Percentiles rank a stretch among this genome's conserved stretches.
Conservation (phyloP, 1,140 invertebrate species). For the Mizuhopecten yessoensis region DNA sequence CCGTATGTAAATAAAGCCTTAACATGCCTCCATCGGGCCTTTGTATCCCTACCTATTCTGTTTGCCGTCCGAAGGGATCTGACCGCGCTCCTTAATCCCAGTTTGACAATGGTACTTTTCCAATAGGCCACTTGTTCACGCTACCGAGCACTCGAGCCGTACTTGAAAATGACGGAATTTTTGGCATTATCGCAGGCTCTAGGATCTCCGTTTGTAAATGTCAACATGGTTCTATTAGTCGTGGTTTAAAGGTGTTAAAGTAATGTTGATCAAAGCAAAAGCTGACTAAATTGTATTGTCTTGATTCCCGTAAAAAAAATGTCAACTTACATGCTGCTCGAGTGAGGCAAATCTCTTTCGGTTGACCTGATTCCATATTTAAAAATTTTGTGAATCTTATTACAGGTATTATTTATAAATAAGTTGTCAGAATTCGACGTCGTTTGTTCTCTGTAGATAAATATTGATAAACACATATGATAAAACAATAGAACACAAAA, state of each 20-base stretch:
- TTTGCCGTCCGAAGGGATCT: conserved; percentile 36
- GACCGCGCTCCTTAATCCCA: not conserved
- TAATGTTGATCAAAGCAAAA: not conserved
- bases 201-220: not conserved
- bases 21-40: not conserved
- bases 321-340: too few species aligned
- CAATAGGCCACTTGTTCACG: not conserved
- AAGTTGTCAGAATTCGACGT: too few species aligned
- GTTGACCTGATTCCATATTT: too few species aligned
- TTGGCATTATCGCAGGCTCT: not conserved
- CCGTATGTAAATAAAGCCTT: not conserved
- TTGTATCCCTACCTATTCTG: not conserved
- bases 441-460: too few species aligned
- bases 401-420: too few species aligned
- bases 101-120: not conserved
- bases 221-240: not conserved
- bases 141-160: not conserved
- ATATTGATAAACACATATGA: too few species aligned
- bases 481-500: too few species aligned
- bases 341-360: too few species aligned
- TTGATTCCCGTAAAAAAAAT: not conserved
- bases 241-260: not conserved
- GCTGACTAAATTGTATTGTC: not conserved
- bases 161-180: conserved; percentile 33
- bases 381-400: too few species aligned